These are phyloP conservation scores for Scaptomyza parva DNA, from an alignment of 2,888 invertebrate genomes.

Conservation along the genomic window DNA sequence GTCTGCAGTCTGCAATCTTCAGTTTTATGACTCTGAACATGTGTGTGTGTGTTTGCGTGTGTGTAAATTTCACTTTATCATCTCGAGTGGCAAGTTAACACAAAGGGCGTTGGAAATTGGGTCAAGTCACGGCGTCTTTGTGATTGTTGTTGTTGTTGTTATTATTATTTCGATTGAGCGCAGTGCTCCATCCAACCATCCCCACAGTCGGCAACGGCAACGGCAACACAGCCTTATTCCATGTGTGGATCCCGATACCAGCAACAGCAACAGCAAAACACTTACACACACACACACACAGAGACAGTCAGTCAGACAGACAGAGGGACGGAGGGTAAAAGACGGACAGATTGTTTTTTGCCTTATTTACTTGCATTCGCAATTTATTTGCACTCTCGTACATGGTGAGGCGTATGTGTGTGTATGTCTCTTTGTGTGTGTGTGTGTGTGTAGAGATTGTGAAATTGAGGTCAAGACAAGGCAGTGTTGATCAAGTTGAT, in stretches of 20 bases:
- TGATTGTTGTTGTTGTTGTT: too few relatives aligned
- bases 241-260: slow-evolving; percentile 16
- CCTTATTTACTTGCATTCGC: slow-evolving; percentile 59
- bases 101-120: slow-evolving; percentile 81
- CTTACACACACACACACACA: too few relatives aligned
- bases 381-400: slow-evolving; percentile 38
- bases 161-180: slow-evolving; percentile 44
- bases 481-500: slow-evolving; percentile 59
- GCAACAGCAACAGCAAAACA: too few relatives aligned
- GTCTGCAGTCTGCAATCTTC: slow-evolving; percentile 12
- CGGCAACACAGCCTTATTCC: background rate
- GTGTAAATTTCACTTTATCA: slow-evolving; percentile 59
- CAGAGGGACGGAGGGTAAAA: slow-evolving; percentile 7
- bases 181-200: slow-evolving; percentile 11
- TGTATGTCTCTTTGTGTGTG: background rate
- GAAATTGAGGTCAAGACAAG: slow-evolving; percentile 72
- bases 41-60: slow-evolving; percentile 19
- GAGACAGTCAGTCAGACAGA: too few relatives aligned
- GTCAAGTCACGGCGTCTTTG: slow-evolving; percentile 77
- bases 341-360: slow-evolving; percentile 23
- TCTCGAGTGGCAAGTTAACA: slow-evolving; percentile 55
- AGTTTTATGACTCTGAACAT: slow-evolving; percentile 36
- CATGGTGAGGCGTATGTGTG: background rate
- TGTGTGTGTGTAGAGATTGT: slow-evolving; percentile 51
- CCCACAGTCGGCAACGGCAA: slow-evolving; percentile 5